Percentiles rank a stretch among this genome's conserved stretches.
Conservation (phyloP, 2,797 vertebrate species). For the Phyllotis vaccarum region DNA sequence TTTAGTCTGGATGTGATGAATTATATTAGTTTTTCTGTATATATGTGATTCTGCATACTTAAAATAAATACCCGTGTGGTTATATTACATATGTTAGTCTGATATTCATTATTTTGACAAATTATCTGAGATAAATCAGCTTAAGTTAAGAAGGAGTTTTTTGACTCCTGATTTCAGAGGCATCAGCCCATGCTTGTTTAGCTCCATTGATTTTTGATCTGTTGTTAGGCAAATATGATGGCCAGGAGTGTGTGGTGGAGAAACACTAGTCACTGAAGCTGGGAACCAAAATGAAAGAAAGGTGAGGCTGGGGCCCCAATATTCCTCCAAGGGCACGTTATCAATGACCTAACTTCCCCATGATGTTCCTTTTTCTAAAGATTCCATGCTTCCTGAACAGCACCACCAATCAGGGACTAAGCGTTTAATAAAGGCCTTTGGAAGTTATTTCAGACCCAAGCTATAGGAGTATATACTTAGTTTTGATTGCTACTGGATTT, state of each 20-base stretch:
- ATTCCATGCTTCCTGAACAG: too few species aligned
- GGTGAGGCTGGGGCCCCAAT: background rate
- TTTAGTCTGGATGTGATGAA: background rate
- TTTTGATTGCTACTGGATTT: slow-evolving; percentile 38
- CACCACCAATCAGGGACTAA: too few species aligned
- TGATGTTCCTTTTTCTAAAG: background rate
- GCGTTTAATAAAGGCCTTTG: background rate
- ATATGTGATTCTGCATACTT: background rate
- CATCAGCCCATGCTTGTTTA: background rate
- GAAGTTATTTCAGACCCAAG: background rate
- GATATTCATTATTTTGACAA: background rate
- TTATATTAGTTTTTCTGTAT: slow-evolving; percentile 35
- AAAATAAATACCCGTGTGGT: slow-evolving; percentile 11
- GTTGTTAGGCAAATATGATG: background rate
- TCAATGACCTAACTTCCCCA: background rate
- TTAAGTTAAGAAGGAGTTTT: background rate
- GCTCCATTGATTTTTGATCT: background rate
- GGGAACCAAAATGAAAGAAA: background rate
- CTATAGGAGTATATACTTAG: background rate
- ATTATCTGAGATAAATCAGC: background rate
- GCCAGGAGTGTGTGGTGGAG: background rate
- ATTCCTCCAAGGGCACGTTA: background rate
- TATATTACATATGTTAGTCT: background rate
- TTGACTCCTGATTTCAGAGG: background rate
- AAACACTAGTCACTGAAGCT: background rate